Evolutionary conservation across 2,113 vertebrate species (phyloP).

Genomic region (Neogobius melanostomus): DNA sequence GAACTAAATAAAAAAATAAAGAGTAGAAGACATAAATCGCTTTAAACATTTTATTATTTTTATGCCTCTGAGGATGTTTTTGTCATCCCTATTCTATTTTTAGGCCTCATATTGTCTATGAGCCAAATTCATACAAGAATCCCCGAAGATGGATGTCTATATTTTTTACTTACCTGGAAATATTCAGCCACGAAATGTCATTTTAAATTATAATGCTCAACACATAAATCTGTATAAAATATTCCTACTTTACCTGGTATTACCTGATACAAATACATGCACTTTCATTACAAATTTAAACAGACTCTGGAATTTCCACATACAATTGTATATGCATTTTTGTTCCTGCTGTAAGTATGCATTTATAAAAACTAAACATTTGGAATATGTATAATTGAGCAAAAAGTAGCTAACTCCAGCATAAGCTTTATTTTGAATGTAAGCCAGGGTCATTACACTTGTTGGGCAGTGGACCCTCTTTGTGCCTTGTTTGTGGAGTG

Average conservation of each 20-base stretch:
- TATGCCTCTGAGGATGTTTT: too few species aligned
- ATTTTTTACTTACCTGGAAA: background rate
- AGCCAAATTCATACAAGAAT: background rate
- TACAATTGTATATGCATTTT: background rate
- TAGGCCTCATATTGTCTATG: background rate
- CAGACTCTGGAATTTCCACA: background rate
- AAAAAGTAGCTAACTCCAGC: background rate
- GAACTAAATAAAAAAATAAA: too few species aligned
- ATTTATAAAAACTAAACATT: background rate
- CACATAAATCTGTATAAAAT: conserved; percentile 6
- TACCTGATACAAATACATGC: background rate
- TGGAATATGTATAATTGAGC: background rate
- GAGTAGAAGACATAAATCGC: too few species aligned
- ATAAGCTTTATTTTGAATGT: background rate
- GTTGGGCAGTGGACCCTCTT: conserved; percentile 28
- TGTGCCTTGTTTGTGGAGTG: conserved; percentile 24
- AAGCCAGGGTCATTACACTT: background rate
- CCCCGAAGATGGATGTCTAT: background rate
- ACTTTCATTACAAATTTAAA: conserved; percentile 9
- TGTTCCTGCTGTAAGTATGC: background rate
- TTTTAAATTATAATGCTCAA: conserved; percentile 1
- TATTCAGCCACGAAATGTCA: background rate
- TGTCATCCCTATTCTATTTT: too few species aligned
- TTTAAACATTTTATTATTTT: too few species aligned
- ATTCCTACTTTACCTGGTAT: conserved; percentile 1